These are phyloP conservation scores for Notocelia uddmanniana DNA, from an alignment of 2,888 invertebrate species.

Conservation along the genomic window DNA sequence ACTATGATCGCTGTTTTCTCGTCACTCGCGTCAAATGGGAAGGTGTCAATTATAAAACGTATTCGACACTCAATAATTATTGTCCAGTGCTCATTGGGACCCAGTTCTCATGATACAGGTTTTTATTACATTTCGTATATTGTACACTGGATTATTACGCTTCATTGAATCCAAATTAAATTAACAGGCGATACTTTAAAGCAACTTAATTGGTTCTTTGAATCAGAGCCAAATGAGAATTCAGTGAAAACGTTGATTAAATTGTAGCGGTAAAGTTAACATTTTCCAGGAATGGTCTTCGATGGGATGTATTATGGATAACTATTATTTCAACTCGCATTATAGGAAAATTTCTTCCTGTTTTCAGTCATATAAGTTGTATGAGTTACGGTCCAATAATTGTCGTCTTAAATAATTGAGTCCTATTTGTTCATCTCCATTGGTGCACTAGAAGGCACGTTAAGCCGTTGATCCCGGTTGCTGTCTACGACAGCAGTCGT, in stretches of 20 bases:
- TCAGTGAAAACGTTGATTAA: slow-evolving; percentile 12
- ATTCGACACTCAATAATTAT: slow-evolving; percentile 56
- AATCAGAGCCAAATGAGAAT: slow-evolving; percentile 22
- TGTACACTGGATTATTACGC: slow-evolving; percentile 29
- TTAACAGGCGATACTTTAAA: slow-evolving; percentile 24
- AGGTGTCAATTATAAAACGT: slow-evolving; percentile 58
- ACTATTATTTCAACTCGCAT: neutral
- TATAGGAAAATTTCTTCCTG: neutral
- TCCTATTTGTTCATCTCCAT: too few relatives aligned
- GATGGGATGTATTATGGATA: neutral
- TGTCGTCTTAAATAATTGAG: too few relatives aligned
- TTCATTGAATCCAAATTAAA: slow-evolving; percentile 32
- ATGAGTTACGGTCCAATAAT: too few relatives aligned
- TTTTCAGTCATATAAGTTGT: neutral
- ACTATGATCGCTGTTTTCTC: slow-evolving; percentile 19
- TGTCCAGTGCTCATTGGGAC: slow-evolving; percentile 49
- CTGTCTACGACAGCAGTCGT: too few relatives aligned
- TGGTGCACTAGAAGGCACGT: too few relatives aligned
- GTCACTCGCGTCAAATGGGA: slow-evolving; percentile 49
- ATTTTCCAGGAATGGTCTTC: neutral
- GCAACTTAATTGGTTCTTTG: slow-evolving; percentile 17
- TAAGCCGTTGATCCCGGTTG: too few relatives aligned
- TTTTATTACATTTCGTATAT: slow-evolving; percentile 26
- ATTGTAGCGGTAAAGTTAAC: neutral
- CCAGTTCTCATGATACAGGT: slow-evolving; percentile 52